These are phyloP conservation scores for Lagopus muta DNA, from an alignment of 2,113 vertebrate genomes.

Conservation along the genomic window DNA sequence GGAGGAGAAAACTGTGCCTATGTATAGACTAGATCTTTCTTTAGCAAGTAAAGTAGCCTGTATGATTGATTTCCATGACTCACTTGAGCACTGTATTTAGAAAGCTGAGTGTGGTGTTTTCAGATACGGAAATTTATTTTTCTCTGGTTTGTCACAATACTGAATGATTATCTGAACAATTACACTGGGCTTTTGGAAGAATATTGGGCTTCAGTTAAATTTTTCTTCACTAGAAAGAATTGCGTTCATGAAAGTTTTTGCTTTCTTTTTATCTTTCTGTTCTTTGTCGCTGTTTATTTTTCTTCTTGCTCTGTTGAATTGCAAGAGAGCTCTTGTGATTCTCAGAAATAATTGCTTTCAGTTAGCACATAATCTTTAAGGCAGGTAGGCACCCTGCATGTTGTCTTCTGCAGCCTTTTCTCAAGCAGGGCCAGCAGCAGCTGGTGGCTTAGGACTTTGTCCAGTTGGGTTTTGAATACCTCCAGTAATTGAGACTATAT, in stretches of 20 bases:
- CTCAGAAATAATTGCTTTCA: not conserved
- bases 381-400: too few species aligned
- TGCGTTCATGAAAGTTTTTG: not conserved
- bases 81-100: not conserved
- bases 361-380: not conserved
- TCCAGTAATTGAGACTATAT: not conserved
- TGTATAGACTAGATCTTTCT: not conserved
- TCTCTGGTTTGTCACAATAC: not conserved
- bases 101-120: not conserved
- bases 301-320: too few species aligned
- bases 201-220: not conserved
- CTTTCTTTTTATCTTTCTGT: too few species aligned
- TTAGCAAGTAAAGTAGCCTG: not conserved
- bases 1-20: not conserved
- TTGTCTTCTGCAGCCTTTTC: not conserved
- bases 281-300: not conserved
- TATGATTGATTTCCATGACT: not conserved
- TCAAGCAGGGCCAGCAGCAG: not conserved
- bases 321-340: not conserved
- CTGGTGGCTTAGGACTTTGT: not conserved
- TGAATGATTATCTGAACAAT: not conserved
- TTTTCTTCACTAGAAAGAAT: not conserved
- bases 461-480: not conserved
- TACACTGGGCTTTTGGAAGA: not conserved
- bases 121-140: not conserved